Base-by-base conservation (phyloP, 2,797 vertebrate species). In the Danio aesculapii region DNA sequence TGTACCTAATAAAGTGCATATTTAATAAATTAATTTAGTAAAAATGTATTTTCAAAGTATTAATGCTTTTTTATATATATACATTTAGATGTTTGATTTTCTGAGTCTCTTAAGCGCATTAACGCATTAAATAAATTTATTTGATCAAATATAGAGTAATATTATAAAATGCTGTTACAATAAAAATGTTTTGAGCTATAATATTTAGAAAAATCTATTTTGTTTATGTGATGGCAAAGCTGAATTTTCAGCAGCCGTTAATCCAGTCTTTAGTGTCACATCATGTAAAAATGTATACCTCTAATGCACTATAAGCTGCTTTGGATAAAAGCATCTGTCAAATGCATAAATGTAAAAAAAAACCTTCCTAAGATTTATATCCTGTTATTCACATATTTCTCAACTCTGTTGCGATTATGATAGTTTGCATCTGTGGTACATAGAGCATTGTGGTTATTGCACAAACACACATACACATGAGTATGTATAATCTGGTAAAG, bases 381-480 rank as follows among this genome's bases (percentile, higher is more conserved):
- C 43, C 19, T 57, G 52, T 13, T 47, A 41, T 68, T 78, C 64
- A 62, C 73, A 50, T 57, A 12, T 78, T 69, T 69, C 53, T 69
- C 39, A 68, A 67, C 43, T 21, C 21, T 14, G 21, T 47, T 59
- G 52, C 0, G 43, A 59, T 78, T 68, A 39, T 58, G 66, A 41
- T 47, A 59, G 76, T 69, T 69, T 69, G 55, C 64, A 78, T 68
- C 16, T 69, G 77, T 79, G 12, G 6, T 43, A 78, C 55, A 70
- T n/a, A 66, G 39, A 47, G n/a, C 21, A 19, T 21, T 46, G 66
- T 58, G 59, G 66, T 63, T 16, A 4, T 62, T 81, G 70, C 76
- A 50, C 73, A 85, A 79, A 83, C 64, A 57, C 57, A 46, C 63
- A 53, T 1, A 53, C 14, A 62, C 30, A 64, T 39, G 21, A 69